Evolutionary conservation across 2,888 invertebrate genomes (phyloP).

Genomic region (Pediacus dermestoides): DNA sequence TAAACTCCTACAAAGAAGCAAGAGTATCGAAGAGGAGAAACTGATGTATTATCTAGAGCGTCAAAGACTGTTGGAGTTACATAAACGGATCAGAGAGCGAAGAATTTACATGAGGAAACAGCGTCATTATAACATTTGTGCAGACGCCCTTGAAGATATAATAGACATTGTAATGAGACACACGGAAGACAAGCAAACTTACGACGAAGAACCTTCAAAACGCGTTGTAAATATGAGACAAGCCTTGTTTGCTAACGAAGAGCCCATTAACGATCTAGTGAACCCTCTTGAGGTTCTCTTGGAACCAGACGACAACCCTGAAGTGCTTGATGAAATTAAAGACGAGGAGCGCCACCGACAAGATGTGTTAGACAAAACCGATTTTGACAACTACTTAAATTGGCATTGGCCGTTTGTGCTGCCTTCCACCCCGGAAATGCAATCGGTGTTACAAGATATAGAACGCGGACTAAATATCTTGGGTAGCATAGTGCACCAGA

Average conservation of each 20-base stretch:
- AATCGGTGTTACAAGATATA: conserved; percentile 34
- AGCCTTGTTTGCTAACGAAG: conserved; percentile 54
- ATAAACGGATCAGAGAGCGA: conserved; percentile 53
- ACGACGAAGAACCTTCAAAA: conserved; percentile 48
- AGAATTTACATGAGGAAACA: conserved; percentile 53
- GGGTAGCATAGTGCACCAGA: conserved; percentile 42
- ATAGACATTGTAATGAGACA: conserved; percentile 55
- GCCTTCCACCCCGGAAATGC: conserved; percentile 43
- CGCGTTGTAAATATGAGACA: conserved; percentile 56
- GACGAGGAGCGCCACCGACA: conserved; percentile 54
- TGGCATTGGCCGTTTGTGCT: conserved; percentile 56
- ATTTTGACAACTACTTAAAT: conserved; percentile 57
- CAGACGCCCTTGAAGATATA: conserved; percentile 54
- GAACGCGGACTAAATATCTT: conserved; percentile 40
- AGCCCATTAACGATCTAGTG: conserved; percentile 55
- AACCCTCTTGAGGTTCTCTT: conserved; percentile 48
- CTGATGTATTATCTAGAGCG: conserved; percentile 48
- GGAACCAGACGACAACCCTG: conserved; percentile 43
- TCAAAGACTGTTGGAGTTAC: conserved; percentile 52
- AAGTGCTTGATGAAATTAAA: conserved; percentile 50
- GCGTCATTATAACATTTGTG: conserved; percentile 53
- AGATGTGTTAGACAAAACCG: conserved; percentile 54
- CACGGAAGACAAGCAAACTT: conserved; percentile 51
- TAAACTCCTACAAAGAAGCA: conserved; percentile 24
- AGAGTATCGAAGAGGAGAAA: conserved; percentile 31